Percentiles rank a stretch among this genome's conserved stretches.
Conservation (phyloP, 2,888 invertebrate genomes). For the Galerucella calmariensis region DNA sequence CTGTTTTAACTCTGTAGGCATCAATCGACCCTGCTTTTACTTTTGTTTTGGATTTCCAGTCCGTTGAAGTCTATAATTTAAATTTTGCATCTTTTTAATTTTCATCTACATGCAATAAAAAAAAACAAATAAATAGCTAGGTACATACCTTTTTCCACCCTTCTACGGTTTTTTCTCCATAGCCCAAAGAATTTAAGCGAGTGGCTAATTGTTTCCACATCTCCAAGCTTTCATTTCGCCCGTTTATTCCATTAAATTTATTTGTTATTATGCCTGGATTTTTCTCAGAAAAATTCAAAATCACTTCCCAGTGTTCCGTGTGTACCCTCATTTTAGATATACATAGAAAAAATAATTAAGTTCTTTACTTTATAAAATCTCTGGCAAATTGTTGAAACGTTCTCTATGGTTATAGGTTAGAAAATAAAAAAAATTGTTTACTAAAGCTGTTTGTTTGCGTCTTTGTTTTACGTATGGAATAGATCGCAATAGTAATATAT, state of each 20-base stretch:
- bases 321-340: conserved; percentile 10
- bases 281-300: conserved; percentile 24
- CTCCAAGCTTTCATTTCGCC: neutral
- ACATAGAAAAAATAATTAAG: too few species aligned
- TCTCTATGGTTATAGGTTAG: too few species aligned
- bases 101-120: too few species aligned
- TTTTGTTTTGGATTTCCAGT: conserved; percentile 16
- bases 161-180: conserved; percentile 20
- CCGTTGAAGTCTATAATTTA: conserved; percentile 15
- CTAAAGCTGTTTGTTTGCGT: too few species aligned
- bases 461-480: too few species aligned
- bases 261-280: conserved; percentile 17
- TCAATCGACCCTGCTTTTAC: conserved; percentile 2
- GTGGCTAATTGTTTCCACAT: conserved; percentile 16
- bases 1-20: conserved; percentile 6
- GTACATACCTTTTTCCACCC: conserved; percentile 22
- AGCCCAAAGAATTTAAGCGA: conserved; percentile 16
- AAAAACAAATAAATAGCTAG: too few species aligned
- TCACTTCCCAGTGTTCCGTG: conserved; percentile 1
- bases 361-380: too few species aligned
- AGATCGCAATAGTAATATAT: too few species aligned
- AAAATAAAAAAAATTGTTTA: too few species aligned
- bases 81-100: too few species aligned
- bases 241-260: neutral
- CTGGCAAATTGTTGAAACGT: too few species aligned